Evolutionary conservation across 2,113 vertebrate species (phyloP).

Genomic region (Oxyura jamaicensis): DNA sequence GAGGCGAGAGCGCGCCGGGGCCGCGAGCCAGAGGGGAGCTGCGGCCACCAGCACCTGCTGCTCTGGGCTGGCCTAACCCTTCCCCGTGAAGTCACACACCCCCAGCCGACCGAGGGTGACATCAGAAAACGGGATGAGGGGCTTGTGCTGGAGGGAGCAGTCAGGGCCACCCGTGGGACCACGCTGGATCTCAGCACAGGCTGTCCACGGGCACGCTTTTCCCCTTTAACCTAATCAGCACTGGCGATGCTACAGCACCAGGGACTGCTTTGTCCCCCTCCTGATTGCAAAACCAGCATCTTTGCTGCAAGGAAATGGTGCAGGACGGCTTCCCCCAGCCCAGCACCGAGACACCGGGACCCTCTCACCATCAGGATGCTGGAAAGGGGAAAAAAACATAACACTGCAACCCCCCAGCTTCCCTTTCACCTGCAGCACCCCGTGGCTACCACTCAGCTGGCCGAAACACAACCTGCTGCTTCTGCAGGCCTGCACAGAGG

Average conservation of each 20-base stretch:
- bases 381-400: too few relatives aligned
- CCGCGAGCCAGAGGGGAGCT: accelerated
- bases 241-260: not conserved
- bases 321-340: accelerated
- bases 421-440: not conserved
- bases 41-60: not conserved
- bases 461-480: not conserved
- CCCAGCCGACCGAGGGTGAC: not conserved
- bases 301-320: not conserved
- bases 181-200: not conserved
- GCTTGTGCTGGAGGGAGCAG: not conserved
- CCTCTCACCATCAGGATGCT: not conserved
- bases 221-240: not conserved
- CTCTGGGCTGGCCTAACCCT: not conserved
- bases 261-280: not conserved
- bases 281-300: not conserved
- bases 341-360: accelerated
- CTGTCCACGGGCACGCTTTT: accelerated
- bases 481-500: not conserved
- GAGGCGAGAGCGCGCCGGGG: accelerated
- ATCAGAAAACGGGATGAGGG: not conserved
- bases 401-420: not conserved
- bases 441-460: accelerated
- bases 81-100: not conserved
- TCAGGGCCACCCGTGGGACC: not conserved